phyloP scores from a whole-genome alignment of 2,797 vertebrate genomes.

The Emys orbicularis region DNA sequence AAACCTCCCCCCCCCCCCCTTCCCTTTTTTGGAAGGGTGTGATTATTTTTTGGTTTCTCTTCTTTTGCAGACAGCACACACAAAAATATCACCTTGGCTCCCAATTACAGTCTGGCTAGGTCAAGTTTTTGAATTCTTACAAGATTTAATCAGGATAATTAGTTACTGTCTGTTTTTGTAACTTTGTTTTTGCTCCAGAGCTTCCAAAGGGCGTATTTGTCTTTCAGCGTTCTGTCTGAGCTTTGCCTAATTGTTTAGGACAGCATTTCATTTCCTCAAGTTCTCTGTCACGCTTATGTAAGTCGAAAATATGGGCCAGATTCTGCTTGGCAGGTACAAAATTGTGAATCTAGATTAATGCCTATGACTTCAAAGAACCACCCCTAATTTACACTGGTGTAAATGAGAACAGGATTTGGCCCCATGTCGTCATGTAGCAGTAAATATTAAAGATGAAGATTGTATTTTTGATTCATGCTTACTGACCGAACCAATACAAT shows the following conservation, averaged over 20 bases:
- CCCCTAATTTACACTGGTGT: slow-evolving; percentile 30
- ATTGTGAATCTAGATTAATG: neutral
- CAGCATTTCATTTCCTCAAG: slow-evolving; percentile 65
- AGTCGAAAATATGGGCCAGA: slow-evolving; percentile 8
- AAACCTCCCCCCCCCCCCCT: neutral
- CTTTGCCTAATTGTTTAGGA: slow-evolving; percentile 50
- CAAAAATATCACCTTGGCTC: slow-evolving; percentile 14
- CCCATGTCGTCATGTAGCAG: neutral
- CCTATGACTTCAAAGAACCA: neutral
- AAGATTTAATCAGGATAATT: slow-evolving; percentile 69
- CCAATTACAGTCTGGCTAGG: slow-evolving; percentile 6
- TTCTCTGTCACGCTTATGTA: slow-evolving; percentile 66
- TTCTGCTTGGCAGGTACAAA: neutral
- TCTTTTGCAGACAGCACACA: neutral
- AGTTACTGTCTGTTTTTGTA: slow-evolving; percentile 75
- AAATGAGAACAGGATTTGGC: slow-evolving; percentile 34
- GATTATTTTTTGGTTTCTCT: slow-evolving; percentile 4
- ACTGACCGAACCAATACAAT: slow-evolving; percentile 32
- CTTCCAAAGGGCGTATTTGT: slow-evolving; percentile 69
- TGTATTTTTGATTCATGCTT: slow-evolving; percentile 27
- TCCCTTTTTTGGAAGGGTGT: slow-evolving; percentile 52
- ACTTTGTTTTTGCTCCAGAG: slow-evolving; percentile 63
- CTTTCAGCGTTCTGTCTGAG: slow-evolving; percentile 52
- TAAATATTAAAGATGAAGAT: slow-evolving; percentile 32
- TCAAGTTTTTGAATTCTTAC: slow-evolving; percentile 70